Conservation (phyloP, 2,888 invertebrate genomes). For the Aspidiotus rigidus region DNA sequence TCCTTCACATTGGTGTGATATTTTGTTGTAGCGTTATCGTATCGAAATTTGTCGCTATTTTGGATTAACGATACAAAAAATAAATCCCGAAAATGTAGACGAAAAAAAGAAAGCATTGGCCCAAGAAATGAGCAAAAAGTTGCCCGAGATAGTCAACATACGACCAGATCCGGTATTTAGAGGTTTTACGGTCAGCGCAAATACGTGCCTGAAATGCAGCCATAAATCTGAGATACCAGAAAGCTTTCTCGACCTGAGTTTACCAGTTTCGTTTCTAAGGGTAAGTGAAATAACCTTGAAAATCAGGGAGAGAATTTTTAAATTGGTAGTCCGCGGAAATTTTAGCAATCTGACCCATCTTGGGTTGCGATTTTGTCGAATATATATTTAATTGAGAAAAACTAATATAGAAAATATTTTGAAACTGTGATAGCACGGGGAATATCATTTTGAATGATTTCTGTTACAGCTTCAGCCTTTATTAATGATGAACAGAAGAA, state of each 20-base stretch:
- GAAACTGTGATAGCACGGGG: not conserved
- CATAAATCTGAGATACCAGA: conserved; percentile 81
- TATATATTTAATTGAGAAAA: not conserved
- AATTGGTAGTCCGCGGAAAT: too few species aligned
- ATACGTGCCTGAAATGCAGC: conserved; percentile 80
- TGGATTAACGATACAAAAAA: conserved; percentile 58
- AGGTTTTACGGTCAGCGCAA: conserved; percentile 79
- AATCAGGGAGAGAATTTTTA: too few species aligned
- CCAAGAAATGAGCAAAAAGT: conserved; percentile 75
- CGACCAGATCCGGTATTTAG: conserved; percentile 87
- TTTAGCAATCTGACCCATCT: not conserved
- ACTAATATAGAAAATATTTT: not conserved
- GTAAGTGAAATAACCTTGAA: conserved; percentile 33
- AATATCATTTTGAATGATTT: not conserved
- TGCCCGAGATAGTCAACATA: conserved; percentile 58
- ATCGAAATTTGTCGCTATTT: conserved; percentile 45
- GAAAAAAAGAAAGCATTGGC: conserved; percentile 65
- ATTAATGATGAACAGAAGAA: conserved; percentile 42
- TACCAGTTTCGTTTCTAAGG: conserved; percentile 72
- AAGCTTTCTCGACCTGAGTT: conserved; percentile 86
- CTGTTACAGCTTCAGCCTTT: conserved; percentile 11
- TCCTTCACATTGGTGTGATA: conserved; percentile 10
- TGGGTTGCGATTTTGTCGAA: not conserved
- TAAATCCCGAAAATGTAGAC: conserved; percentile 65
- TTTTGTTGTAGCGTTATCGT: conserved; percentile 54